Base-by-base conservation (phyloP, 2,888 invertebrate species). In the Bombylius discolor region DNA sequence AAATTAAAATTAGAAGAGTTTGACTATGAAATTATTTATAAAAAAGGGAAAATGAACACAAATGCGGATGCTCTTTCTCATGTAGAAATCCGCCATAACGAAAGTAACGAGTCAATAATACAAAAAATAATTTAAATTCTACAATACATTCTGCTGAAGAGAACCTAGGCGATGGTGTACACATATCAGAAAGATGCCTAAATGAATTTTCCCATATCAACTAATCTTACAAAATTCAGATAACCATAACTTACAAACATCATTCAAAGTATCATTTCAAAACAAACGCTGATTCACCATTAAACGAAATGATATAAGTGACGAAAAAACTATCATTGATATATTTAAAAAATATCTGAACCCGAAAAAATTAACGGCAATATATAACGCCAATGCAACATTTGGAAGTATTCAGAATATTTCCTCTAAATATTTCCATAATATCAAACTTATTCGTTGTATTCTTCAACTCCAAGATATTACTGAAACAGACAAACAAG, bases 391-490 rank as follows among this genome's bases (percentile, higher is more conserved):
- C 8, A 8, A 36, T 6, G 8, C 5, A 5, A 36, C 36, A 8
- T 36, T 36, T 8, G 8, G 8, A 36, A 6, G 5, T 8, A 36
- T 36, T 36, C 36, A 36, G 8, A 36, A 5, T 6, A 36, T 36
- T 6, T 36, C 5, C 8, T 36, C 36, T 36, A 36, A 36, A 36
- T 36, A 36, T 36, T 36, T 36, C 8, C 23, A 53, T 14, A 11
- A 53, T 13, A 48, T 36, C 13, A 58, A 56, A 53, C 36, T 55
- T 14, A 34, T 60, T 34, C 53, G 59, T 33, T 46, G 56, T 31
- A 60, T 23, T 5, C 11, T 34, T 11, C 12, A 52, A 9, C 5
- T 57, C 11, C 34, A 34, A 42, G 59, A 56, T 39, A 44, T 56
- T 8, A 51, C 48, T 9, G 44, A 57, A 7, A 46, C 5, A 32